phyloP scores from a whole-genome alignment of 64 coral and sea anemone genomes.

The Astreopora myriophthalma region DNA sequence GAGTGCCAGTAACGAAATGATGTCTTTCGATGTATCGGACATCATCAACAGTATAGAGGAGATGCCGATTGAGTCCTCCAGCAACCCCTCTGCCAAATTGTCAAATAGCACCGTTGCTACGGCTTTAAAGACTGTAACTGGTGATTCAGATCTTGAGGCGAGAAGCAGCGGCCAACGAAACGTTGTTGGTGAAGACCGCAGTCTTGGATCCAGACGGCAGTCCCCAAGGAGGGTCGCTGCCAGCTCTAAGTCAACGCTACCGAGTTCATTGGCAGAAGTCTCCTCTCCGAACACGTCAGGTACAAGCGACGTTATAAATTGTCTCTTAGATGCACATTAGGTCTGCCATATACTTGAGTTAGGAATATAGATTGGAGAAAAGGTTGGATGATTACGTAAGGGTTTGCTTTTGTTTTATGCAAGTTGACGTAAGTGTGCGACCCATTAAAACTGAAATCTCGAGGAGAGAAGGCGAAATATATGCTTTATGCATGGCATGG shows the following conservation, averaged over 20 bases:
- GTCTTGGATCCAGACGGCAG: background rate
- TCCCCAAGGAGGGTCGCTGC: background rate
- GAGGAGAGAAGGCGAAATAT: no score
- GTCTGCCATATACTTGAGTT: no score
- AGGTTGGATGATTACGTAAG: no score
- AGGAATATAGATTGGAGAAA: no score
- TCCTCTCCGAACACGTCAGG: background rate
- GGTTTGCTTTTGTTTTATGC: no score
- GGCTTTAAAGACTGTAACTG: background rate
- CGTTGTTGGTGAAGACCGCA: background rate
- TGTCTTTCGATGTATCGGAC: conserved; percentile 1
- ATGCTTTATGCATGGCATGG: no score
- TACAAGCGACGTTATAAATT: no score
- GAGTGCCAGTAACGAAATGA: background rate
- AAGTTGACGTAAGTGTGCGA: no score
- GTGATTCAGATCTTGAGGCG: background rate
- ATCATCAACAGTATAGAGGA: conserved; percentile 6
- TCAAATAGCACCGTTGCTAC: background rate
- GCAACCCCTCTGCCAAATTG: background rate
- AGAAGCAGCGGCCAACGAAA: background rate
- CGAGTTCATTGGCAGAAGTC: background rate
- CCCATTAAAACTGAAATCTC: no score
- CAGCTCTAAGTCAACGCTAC: background rate
- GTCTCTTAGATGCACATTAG: no score
- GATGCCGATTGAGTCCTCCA: background rate